Base-by-base conservation (phyloP, 2,113 vertebrate species). In the Ictalurus punctatus region DNA sequence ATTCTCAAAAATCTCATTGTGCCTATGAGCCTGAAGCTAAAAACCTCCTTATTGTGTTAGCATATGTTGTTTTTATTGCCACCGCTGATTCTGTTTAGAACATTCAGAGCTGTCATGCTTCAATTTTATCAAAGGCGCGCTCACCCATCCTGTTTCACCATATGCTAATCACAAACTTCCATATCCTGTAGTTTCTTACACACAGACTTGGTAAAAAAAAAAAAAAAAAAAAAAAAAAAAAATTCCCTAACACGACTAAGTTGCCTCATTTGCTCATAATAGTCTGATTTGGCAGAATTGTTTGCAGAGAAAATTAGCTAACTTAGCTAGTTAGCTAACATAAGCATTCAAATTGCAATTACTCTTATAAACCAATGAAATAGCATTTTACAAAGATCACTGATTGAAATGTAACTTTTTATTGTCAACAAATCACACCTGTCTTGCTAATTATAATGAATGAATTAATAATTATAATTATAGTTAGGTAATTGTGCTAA, bases 31-130 rank as follows among this genome's bases (percentile, higher is more conserved):
- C 63, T 21, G 63, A 69, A 69, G 65, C 61, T 67, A 30, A 48
- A 69, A 52, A 19, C 16, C 58, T 40, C 13, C 27, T 61, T 40
- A 63, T 63, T 83, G 21, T 54, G 9, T 69, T 30, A 69, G 61
- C 83, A 52, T 83, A 83, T 83, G 54, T 25, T 61, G 54, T 21
- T 82, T 65, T 65, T 65, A 25, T 67, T 27, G 34, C 37, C 40
- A 84, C 83, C 48, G 83, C 37, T 67, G 40, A 84, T 48, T 84
- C 23, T 30, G 27, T 67, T 84, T 52, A 84, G 40, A 84, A n/a
- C 40, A 27, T 67, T 65, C 34, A 83, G 23, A 44, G 23, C 59
- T 44, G 59, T 37, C 52, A 82, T 82, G 54, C 54, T 61, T 81
- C 17, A 19, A 4, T 54, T 80, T 79, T 79, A 2, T 40, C 10